phyloP scores from a whole-genome alignment of 2,797 vertebrate genomes.

The Sebastes minor region DNA sequence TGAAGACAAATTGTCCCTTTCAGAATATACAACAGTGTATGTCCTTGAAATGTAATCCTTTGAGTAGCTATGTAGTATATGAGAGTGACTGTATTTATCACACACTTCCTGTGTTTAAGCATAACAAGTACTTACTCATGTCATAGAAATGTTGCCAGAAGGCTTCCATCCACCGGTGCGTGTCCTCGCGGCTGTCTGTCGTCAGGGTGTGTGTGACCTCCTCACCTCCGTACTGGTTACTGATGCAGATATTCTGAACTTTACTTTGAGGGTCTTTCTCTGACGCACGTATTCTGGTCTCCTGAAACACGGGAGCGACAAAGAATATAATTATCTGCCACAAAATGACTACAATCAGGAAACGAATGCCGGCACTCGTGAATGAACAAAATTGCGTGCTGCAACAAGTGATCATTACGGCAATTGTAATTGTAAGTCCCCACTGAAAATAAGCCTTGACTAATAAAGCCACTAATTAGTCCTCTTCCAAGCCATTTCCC shows the following conservation, averaged over 20 bases:
- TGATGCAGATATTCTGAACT: constrained; percentile 88
- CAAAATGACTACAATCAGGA: constrained; percentile 26
- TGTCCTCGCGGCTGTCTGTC: constrained; percentile 85
- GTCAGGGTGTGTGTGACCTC: constrained; percentile 90
- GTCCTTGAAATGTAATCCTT: background rate
- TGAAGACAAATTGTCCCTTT: constrained; percentile 12
- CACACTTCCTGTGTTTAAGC: background rate
- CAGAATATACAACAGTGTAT: background rate
- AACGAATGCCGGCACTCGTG: constrained; percentile 23
- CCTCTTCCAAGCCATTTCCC: constrained; percentile 59
- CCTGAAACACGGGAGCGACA: constrained; percentile 73
- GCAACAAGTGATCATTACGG: constrained; percentile 52
- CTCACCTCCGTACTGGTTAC: constrained; percentile 89
- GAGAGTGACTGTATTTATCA: background rate
- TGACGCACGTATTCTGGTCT: constrained; percentile 89
- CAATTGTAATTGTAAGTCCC: constrained; percentile 42
- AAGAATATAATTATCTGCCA: constrained; percentile 14
- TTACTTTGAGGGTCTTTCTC: constrained; percentile 86
- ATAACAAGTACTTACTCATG: constrained; percentile 87
- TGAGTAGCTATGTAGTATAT: background rate
- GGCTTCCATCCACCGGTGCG: constrained; percentile 93
- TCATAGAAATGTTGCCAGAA: constrained; percentile 97
- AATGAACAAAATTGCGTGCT: constrained; percentile 37
- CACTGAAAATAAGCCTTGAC: constrained; percentile 42
- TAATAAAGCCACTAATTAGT: constrained; percentile 61